A percentile compares a stretch with the other conserved stretches of the same genome.
phyloP scores from a whole-genome alignment of 2,113 vertebrate species.

The Puntigrus tetrazona region DNA sequence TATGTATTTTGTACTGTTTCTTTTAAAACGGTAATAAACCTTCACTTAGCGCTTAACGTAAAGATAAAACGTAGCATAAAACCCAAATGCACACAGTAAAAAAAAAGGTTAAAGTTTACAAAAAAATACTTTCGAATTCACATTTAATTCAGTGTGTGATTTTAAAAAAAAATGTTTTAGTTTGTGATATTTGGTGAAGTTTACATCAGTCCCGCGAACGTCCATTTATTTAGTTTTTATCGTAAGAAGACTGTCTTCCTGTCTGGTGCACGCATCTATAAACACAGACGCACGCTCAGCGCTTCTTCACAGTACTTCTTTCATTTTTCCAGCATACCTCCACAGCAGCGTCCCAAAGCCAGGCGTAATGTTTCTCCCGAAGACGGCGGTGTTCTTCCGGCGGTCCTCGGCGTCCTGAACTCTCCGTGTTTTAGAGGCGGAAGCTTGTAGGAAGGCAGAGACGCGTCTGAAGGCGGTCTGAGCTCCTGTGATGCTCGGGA shows the following conservation, averaged over 20 bases:
- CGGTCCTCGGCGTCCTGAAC: conserved; percentile 67
- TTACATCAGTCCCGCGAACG: too few relatives aligned
- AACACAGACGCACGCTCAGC: too few relatives aligned
- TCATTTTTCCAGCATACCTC: neutral
- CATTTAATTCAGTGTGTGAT: too few relatives aligned
- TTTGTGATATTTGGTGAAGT: too few relatives aligned
- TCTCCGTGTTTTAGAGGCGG: conserved; percentile 56
- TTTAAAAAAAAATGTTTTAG: too few relatives aligned
- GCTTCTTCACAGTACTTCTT: too few relatives aligned
- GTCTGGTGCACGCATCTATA: too few relatives aligned
- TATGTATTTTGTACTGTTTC: neutral
- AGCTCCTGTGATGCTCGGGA: neutral
- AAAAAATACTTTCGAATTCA: neutral
- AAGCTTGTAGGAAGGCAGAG: conserved; percentile 23
- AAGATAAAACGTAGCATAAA: too few relatives aligned
- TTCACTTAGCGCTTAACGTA: neutral
- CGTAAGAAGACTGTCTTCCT: too few relatives aligned
- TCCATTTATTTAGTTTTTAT: too few relatives aligned
- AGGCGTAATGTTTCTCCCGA: neutral
- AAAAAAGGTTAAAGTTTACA: too few relatives aligned
- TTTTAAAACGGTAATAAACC: neutral
- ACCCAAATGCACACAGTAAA: too few relatives aligned
- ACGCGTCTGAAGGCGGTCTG: neutral
- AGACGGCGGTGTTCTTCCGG: neutral
- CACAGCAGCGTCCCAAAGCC: neutral